A percentile compares a stretch with the other conserved stretches of the same genome.
Evolutionary conservation across 2,888 invertebrate genomes (phyloP).

Genomic region (Marronus borbonicus): DNA sequence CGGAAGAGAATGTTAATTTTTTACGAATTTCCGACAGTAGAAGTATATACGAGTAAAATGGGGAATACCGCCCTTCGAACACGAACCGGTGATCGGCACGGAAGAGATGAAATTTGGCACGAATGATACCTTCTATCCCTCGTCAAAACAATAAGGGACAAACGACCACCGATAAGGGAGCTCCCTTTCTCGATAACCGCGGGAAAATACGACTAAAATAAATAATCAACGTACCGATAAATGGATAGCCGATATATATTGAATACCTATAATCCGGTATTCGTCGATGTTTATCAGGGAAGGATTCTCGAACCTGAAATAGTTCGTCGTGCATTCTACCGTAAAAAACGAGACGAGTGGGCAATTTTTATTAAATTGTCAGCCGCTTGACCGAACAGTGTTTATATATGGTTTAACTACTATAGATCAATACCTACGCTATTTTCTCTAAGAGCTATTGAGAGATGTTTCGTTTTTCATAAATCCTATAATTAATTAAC

Average conservation of each 20-base stretch:
- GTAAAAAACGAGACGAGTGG: conserved; percentile 32
- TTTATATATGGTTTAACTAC: background rate
- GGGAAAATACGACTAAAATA: conserved; percentile 53
- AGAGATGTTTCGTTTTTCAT: too few species aligned
- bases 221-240: conserved; percentile 57
- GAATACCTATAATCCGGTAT: conserved; percentile 30
- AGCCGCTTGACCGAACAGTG: conserved; percentile 3
- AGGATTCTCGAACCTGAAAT: conserved; percentile 8
- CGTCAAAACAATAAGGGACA: conserved; percentile 33
- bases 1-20: conserved; percentile 56
- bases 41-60: conserved; percentile 30
- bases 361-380: conserved; percentile 31
- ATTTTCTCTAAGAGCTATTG: too few species aligned
- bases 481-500: too few species aligned
- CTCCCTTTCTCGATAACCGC: conserved; percentile 52
- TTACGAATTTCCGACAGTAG: conserved; percentile 54
- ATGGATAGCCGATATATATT: conserved; percentile 40
- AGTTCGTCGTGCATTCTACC: conserved; percentile 23
- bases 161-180: conserved; percentile 54
- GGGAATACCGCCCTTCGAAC: conserved; percentile 23
- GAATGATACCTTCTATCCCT: conserved; percentile 18
- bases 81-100: conserved; percentile 31
- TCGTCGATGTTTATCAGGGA: conserved; percentile 20
- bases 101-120: conserved; percentile 33
- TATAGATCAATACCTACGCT: too few species aligned